phyloP scores from a whole-genome alignment of 2,797 vertebrate species.

The Alfaro cultratus region DNA sequence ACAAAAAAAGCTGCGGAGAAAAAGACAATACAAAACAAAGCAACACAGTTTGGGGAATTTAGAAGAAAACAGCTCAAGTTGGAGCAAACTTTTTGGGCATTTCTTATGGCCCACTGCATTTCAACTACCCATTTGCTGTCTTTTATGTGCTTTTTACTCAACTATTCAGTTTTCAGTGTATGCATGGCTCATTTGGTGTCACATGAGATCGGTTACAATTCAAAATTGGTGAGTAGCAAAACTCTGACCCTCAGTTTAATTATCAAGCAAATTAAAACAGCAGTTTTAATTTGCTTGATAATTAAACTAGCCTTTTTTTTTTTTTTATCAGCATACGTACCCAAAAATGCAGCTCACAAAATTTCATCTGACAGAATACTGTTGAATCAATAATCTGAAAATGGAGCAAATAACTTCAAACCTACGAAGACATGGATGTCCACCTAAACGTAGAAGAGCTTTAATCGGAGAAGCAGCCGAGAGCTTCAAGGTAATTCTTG shows the following conservation, averaged over 20 bases:
- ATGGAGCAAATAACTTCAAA: neutral
- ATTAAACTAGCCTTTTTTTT: neutral
- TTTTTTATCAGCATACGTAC: neutral
- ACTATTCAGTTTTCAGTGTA: neutral
- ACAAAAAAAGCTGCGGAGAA: constrained; percentile 12
- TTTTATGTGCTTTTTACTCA: neutral
- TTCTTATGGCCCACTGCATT: constrained; percentile 35
- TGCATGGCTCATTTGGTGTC: neutral
- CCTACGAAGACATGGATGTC: neutral
- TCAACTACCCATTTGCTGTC: constrained; percentile 15
- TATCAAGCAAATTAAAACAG: too few relatives aligned
- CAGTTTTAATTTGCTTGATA: neutral
- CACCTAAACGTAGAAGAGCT: neutral
- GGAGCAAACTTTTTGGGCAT: constrained; percentile 26
- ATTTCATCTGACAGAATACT: neutral
- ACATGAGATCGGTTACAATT: neutral
- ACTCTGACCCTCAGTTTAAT: neutral
- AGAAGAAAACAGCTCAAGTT: constrained; percentile 29
- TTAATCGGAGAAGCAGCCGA: neutral
- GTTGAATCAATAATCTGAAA: neutral
- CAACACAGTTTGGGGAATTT: constrained; percentile 4
- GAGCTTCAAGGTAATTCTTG: neutral
- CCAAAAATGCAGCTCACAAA: neutral
- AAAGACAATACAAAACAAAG: constrained; percentile 21
- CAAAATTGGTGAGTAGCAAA: neutral